Evolutionary conservation across 2,888 invertebrate species (phyloP), one percentile per base, ranked within the genome.

Genomic region (Stratiomys singularior): DNA sequence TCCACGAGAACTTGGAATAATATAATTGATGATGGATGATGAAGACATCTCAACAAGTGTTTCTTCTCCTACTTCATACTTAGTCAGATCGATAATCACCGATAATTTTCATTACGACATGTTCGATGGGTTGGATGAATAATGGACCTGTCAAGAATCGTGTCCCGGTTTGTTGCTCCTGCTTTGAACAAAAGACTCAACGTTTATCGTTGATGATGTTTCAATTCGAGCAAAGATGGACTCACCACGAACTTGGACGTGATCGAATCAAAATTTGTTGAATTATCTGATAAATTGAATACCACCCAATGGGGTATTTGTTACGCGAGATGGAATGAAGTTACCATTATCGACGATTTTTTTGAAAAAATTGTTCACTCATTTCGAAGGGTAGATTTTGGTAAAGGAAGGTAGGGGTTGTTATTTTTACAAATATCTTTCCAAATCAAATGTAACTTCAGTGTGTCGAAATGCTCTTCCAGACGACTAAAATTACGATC

Each of bases 21-120:
- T 69, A 46, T 46, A 69, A 69, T 69, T 69, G 74, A 74, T 74
- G 74, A 74, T 74, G 74, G 74, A 74, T 74, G 74, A 74, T 58
- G 58, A 72, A 56, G 74, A 74, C 58, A 58, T 74, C 74, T 74
- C 74, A 60, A 74, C 74, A 74, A 74, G 74, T 74, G 74, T 21
- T 72, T 52, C 30, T 28, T 72, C 56, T 28, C 27, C 28, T 60
- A 7, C 23, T 1, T 60, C 52, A 23, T 27, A 44, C 46, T 47
- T 23, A 47, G 69, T 69, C 56, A 58, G 58, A 74, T 74, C 74
- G 74, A 74, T 74, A 74, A 74, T 74, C 58, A 21, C 52, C 74
- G 74, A 74, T 74, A 74, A 74, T 74, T 74, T 74, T 37, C 58
- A 58, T 74, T 69, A 69, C 69, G 37, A 37, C 74, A 21, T 74